phyloP scores from a whole-genome alignment of 2,888 invertebrate species.

The Tinea trinotella region DNA sequence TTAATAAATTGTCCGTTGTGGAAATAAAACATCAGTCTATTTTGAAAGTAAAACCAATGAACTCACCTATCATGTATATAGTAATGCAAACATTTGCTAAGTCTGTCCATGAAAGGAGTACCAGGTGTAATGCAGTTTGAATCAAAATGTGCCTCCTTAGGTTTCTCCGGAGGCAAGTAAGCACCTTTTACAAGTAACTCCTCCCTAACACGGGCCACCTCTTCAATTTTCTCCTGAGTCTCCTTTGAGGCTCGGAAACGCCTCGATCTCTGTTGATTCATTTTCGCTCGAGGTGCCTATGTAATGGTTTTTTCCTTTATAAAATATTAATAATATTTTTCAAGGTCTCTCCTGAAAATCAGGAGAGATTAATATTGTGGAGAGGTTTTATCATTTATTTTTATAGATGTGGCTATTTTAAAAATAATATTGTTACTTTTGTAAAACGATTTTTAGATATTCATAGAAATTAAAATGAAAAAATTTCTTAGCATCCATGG shows the following conservation, averaged over 20 bases:
- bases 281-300: conserved; percentile 96
- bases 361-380: background rate
- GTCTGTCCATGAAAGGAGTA: conserved; percentile 96
- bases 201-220: conserved; percentile 84
- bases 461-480: too few relatives aligned
- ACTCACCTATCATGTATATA: conserved; percentile 83
- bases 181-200: conserved; percentile 82
- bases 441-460: too few relatives aligned
- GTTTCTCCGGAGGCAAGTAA: conserved; percentile 87
- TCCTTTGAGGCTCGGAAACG: conserved; percentile 98
- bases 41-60: too few relatives aligned
- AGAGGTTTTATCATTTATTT: too few relatives aligned
- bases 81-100: conserved; percentile 88
- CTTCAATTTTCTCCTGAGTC: conserved; percentile 87
- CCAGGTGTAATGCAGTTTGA: conserved; percentile 99
- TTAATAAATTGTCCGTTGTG: too few relatives aligned
- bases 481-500: too few relatives aligned
- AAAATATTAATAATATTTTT: background rate
- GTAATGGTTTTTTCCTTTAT: background rate
- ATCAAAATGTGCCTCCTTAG: conserved; percentile 95
- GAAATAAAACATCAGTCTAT: too few relatives aligned
- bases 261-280: conserved; percentile 99
- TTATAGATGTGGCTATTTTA: too few relatives aligned
- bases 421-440: too few relatives aligned
- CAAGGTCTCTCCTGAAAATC: background rate